Evolutionary conservation across 2,888 invertebrate species (phyloP).

Genomic region (Parnassius orleans): DNA sequence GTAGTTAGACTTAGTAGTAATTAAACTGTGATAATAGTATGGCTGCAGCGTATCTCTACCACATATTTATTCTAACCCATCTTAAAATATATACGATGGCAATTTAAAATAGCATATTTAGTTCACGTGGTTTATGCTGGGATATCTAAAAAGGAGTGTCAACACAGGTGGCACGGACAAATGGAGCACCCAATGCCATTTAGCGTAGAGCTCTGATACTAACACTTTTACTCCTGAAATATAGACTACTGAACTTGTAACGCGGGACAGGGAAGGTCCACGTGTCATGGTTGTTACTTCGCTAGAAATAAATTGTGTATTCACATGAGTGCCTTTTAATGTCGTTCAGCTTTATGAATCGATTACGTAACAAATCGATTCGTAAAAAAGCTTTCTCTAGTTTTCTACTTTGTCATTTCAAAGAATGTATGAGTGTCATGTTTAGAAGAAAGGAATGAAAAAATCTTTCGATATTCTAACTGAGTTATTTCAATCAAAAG

Average conservation of each 20-base stretch:
- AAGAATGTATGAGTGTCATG: no score
- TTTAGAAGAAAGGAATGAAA: no score
- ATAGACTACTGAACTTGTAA: neutral
- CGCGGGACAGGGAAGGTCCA: neutral
- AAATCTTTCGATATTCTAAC: no score
- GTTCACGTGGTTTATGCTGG: neutral
- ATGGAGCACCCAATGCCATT: neutral
- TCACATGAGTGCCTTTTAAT: slow-evolving; percentile 4
- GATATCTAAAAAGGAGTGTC: neutral
- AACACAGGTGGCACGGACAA: neutral
- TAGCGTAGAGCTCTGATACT: neutral
- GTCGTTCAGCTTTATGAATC: neutral
- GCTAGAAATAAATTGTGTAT: slow-evolving; percentile 8
- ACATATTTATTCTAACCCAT: no score
- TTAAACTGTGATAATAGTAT: no score
- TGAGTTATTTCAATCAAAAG: no score
- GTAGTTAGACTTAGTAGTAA: no score
- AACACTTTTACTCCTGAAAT: neutral
- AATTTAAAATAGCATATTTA: neutral
- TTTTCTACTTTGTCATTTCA: no score
- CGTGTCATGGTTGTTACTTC: neutral
- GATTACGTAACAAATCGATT: neutral
- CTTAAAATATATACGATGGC: neutral
- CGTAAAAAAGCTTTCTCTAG: neutral
- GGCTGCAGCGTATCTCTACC: no score